Evolutionary conservation across 2,888 invertebrate species (phyloP).

Genomic region (Leucophora obtusa): DNA sequence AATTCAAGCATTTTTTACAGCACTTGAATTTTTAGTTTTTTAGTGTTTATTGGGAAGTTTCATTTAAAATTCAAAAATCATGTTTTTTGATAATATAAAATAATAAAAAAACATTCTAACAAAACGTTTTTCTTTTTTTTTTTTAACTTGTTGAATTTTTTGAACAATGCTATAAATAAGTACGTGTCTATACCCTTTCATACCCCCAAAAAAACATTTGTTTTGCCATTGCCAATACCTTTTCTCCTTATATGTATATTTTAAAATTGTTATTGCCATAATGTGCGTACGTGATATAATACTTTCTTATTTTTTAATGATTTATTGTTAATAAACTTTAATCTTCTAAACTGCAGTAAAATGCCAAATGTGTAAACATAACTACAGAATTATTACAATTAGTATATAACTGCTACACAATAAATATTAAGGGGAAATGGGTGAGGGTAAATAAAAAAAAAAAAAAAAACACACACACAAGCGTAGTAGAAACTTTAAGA

Average conservation of each 20-base stretch:
- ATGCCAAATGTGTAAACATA: conserved; percentile 47
- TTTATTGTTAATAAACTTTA: conserved; percentile 62
- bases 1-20: no score
- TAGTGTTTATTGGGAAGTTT: no score
- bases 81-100: neutral
- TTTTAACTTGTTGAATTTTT: conserved; percentile 59
- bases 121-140: conserved; percentile 3
- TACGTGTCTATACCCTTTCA: conserved; percentile 50
- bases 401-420: neutral
- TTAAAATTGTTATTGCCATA: conserved; percentile 56
- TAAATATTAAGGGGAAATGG: neutral
- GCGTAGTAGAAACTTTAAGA: no score
- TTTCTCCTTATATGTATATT: conserved; percentile 16
- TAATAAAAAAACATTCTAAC: neutral
- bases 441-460: no score
- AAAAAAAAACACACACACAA: no score
- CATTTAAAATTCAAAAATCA: conserved; percentile 23
- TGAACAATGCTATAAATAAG: conserved; percentile 28
- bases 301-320: conserved; percentile 51
- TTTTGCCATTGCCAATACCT: neutral
- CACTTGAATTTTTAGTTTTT: no score
- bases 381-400: conserved; percentile 50
- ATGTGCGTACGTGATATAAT: conserved; percentile 58
- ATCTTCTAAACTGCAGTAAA: conserved; percentile 57
- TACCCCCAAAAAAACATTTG: neutral